Percentiles rank a stretch among this genome's conserved stretches.
Conservation (phyloP, 2,888 invertebrate genomes). For the Subacronicta megacephala region DNA sequence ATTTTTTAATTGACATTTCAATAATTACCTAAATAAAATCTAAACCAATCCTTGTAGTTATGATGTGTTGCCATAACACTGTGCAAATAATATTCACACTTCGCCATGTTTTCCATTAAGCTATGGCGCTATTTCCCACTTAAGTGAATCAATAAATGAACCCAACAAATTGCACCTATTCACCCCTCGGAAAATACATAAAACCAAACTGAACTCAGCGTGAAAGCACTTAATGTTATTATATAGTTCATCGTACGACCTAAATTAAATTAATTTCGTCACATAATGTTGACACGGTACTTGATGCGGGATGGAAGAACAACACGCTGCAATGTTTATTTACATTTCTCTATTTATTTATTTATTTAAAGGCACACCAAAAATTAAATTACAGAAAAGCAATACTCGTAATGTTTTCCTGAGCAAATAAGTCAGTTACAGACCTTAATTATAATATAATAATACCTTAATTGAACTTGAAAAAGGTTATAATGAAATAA, state of each 20-base stretch:
- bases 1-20: no score
- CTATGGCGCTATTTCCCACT: not conserved
- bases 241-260: not conserved
- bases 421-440: no score
- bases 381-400: no score
- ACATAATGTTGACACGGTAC: not conserved
- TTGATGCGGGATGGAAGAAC: not conserved
- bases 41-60: no score
- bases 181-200: constrained; percentile 5
- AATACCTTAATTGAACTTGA: no score
- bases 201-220: not conserved
- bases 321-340: not conserved
- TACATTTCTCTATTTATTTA: not conserved
- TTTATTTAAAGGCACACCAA: no score
- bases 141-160: constrained; percentile 8
- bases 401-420: no score
- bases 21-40: no score
- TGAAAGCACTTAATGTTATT: constrained; percentile 1
- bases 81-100: constrained; percentile 3
- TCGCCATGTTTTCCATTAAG: constrained; percentile 13
- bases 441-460: no score
- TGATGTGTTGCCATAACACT: no score
- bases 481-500: no score
- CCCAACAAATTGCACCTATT: constrained; percentile 3
- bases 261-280: constrained; percentile 5